phyloP scores from a whole-genome alignment of 2,888 invertebrate species.

The Cephus pulcher region DNA sequence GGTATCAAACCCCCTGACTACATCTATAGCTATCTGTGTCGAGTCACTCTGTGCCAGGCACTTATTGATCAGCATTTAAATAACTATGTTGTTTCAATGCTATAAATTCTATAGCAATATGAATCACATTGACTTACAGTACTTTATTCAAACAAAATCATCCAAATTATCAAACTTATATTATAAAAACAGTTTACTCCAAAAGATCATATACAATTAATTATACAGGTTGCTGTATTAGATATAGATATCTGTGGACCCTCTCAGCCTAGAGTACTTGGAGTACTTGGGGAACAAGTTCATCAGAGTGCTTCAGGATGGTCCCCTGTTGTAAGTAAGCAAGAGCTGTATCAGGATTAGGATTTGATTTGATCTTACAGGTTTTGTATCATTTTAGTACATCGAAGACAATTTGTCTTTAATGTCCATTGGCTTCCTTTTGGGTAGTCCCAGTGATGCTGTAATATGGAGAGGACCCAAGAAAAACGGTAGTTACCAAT shows the following conservation, averaged over 20 bases:
- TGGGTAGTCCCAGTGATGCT: constrained; percentile 89
- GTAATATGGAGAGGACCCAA: constrained; percentile 99
- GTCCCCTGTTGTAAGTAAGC: constrained; percentile 88
- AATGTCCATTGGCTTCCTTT: constrained; percentile 96
- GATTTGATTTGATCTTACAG: not conserved
- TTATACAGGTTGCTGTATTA: constrained; percentile 84
- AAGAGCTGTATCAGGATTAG: not conserved
- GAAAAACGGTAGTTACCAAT: constrained; percentile 81
- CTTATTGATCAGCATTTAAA: constrained; percentile 49
- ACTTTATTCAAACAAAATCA: not conserved
- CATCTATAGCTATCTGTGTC: constrained; percentile 43
- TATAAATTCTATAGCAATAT: not conserved
- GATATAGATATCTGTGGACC: constrained; percentile 99
- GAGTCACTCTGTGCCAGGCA: constrained; percentile 56
- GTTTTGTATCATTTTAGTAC: constrained; percentile 71
- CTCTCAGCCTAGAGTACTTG: constrained; percentile 94
- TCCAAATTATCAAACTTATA: not conserved
- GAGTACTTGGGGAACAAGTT: constrained; percentile 91
- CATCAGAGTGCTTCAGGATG: constrained; percentile 97
- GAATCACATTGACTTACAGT: not conserved
- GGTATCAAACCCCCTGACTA: constrained; percentile 21
- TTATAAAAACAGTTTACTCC: not conserved
- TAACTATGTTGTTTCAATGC: not conserved
- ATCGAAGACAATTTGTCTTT: constrained; percentile 94
- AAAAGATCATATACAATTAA: constrained; percentile 13